Evolutionary conservation across 1,140 invertebrate genomes (phyloP), one percentile per base, ranked within the genome.

Genomic region (Drosophila pseudoananassae): DNA sequence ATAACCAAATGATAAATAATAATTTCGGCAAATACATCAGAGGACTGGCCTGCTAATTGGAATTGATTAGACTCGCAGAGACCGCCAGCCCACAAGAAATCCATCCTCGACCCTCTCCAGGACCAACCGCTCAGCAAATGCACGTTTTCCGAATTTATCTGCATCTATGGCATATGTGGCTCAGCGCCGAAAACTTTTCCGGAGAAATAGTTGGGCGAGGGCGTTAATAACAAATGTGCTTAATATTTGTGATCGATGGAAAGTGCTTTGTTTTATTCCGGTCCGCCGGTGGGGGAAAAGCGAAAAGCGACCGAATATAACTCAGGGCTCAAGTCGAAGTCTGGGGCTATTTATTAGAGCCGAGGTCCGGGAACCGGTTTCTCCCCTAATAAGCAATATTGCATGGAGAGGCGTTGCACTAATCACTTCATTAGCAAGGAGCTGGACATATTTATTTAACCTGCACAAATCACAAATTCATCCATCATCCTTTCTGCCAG

Each of bases 1-100:
- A 83, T 88, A 88, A 54, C 58, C 76, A 80, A 87, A 90, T 90
- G 87, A 90, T 90, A 88, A 90, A 90, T 90, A 90, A 89, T 90
- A 90, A 90, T 90, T 90, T 82, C 46, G 56, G 54, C 60, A 75
- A 89, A 90, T 90, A 82, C 88, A 90, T 90, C 88, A 83, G 88
- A 90, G 88, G 79, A 89, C 80, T 57, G 88, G 78, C 52, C 71
- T 75, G 55, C 83, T 90, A 90, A 90, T 90, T 90, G 89, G 89
- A 90, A 90, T 90, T 90, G 89, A 90, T 90, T 90, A 90, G 80
- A 78, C 70, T 61, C 29, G 66, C 68, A 77, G 59, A 69, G 71
- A 56, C 73, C 74, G 58, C 59, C 65, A 51, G 45, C 50, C 31
- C 31, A 43, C 40, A 43, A 29, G 23, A 54, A 27, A 52, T 47